Conservation (phyloP, 2,888 invertebrate genomes). For the Adelphocoris suturalis region DNA sequence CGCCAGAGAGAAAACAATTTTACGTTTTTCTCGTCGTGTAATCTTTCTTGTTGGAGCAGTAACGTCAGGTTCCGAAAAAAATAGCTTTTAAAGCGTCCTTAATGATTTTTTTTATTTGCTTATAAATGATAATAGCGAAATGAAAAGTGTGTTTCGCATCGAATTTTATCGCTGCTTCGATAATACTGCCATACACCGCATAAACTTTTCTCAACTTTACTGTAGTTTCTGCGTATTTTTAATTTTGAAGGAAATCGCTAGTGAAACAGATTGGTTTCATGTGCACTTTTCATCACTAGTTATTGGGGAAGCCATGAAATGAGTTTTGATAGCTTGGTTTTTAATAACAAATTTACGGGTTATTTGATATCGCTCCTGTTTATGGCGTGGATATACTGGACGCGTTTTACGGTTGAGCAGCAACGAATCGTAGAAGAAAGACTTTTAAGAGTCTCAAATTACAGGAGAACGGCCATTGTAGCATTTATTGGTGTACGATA, state of each 20-base stretch:
- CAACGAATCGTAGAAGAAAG: neutral
- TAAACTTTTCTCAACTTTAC: neutral
- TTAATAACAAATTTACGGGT: neutral
- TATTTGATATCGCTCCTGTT: neutral
- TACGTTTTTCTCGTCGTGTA: no score
- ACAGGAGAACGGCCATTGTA: neutral
- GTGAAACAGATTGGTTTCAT: neutral
- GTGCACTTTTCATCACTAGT: neutral
- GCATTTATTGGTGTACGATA: no score
- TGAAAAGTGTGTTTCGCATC: neutral
- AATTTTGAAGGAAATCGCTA: neutral
- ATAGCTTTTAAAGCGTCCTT: neutral
- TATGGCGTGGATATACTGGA: neutral
- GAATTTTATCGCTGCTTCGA: neutral
- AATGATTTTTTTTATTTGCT: neutral
- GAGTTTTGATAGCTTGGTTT: neutral
- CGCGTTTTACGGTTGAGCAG: neutral
- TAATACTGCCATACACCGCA: neutral
- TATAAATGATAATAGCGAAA: neutral
- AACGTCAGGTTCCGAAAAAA: neutral
- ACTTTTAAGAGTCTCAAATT: neutral
- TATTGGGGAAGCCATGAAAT: neutral
- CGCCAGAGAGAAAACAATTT: no score
- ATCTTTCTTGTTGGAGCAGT: neutral
- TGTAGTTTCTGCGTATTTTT: neutral